Conservation (phyloP, 2,797 vertebrate genomes). For the Spea hammondii region DNA sequence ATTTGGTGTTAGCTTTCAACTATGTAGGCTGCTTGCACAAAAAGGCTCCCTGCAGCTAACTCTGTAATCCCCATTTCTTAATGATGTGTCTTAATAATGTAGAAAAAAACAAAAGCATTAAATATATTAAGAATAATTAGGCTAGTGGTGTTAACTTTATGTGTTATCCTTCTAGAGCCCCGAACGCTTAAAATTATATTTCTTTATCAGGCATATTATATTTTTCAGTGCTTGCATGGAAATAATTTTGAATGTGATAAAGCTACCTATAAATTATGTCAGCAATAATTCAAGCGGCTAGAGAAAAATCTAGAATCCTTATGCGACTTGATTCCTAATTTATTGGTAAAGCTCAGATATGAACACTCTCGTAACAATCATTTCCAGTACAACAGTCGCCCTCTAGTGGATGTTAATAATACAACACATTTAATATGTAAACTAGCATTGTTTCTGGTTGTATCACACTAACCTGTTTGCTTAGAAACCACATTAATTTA, state of each 20-base stretch:
- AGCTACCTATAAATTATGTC: slow-evolving; percentile 29
- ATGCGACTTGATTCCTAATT: slow-evolving; percentile 46
- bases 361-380: slow-evolving; percentile 15
- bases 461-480: not conserved
- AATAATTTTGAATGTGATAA: not conserved
- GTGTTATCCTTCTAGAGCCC: not conserved
- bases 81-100: not conserved
- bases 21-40: not conserved
- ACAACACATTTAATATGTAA: slow-evolving; percentile 14
- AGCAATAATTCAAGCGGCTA: slow-evolving; percentile 36
- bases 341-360: slow-evolving; percentile 24
- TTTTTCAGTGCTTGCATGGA: not conserved
- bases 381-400: slow-evolving; percentile 46
- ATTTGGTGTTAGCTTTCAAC: not conserved
- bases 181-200: too few relatives aligned
- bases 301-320: slow-evolving; percentile 51
- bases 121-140: not conserved
- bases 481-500: not conserved
- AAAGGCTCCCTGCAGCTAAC: not conserved
- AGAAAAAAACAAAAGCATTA: not conserved
- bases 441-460: not conserved
- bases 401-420: slow-evolving; percentile 44
- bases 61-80: not conserved
- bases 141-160: not conserved
- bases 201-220: not conserved